Base-by-base conservation (phyloP, 2,888 invertebrate genomes). In the Thymelicus acteon region DNA sequence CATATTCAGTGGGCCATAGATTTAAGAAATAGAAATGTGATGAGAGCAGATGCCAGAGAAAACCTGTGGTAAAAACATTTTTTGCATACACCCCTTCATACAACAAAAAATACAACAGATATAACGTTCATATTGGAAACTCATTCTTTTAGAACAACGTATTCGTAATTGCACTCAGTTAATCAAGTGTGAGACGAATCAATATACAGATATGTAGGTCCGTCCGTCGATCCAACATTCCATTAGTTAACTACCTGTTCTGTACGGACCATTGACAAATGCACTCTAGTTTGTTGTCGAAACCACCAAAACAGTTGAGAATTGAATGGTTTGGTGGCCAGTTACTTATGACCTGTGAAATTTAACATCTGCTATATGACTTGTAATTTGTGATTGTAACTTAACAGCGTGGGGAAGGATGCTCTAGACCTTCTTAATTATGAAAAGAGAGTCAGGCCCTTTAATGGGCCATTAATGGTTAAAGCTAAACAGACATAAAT, bases 251-350 rank as follows among this genome's bases (percentile, higher is more conserved):
- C 91, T 86, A 82, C 63, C 68, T 68, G 57, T 57, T 47, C 54
- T 62, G 62, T 57, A 31, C 52, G 8, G 80, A 74, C 84, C 83
- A 91, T 90, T 92, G 92, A 92, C 92, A 90, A 92, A 90, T 84
- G 88, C 86, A 91, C 88, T 90, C 85, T 81, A 86, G 84, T 85
- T 69, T 75, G 77, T 78, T 84, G 83, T 80, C 82, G 84, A 88
- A 88, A 87, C 90, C 86, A 85, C 85, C 88, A 87, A 90, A 91
- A 90, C 90, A 85, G 86, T 87, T 86, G 84, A 83, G 86, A 89
- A 89, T 89, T 84, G 87, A 87, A 87, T 84, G 80, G 78, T 76
- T 78, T 78, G 75, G 75, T 74, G 81, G 67, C 91, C 89, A 90
- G 76, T 74, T 74, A 74, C 77, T 75, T 77, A 77, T 75, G 91